Percentiles rank a stretch among this genome's conserved stretches.
phyloP scores from a whole-genome alignment of 2,797 vertebrate genomes.

The Caiman crocodilus region DNA sequence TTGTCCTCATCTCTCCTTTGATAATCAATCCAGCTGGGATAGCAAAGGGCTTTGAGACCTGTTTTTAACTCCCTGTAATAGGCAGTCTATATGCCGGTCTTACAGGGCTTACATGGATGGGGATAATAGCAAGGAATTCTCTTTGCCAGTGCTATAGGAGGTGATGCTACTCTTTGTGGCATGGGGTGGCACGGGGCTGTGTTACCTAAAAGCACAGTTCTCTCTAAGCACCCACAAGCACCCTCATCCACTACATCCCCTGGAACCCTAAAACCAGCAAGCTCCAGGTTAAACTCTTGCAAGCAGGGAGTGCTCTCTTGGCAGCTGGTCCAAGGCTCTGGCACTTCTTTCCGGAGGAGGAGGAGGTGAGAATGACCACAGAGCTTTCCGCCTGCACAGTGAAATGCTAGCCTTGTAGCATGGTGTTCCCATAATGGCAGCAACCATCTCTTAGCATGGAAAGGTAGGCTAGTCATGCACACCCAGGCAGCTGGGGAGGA shows the following conservation, averaged over 20 bases:
- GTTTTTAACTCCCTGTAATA: background rate
- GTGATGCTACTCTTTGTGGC: no score
- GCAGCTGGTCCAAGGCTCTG: background rate
- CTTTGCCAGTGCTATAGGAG: background rate
- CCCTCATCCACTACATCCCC: background rate
- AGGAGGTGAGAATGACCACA: background rate
- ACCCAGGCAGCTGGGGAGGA: background rate
- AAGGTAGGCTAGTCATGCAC: background rate
- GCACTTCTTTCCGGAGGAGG: background rate
- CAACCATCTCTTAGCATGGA: background rate
- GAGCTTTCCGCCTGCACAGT: background rate
- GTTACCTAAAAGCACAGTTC: background rate
- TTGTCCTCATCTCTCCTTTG: no score
- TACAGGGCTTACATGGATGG: background rate
- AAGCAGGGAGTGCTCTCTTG: background rate
- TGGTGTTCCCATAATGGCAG: background rate
- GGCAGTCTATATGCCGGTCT: no score
- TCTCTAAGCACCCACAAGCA: background rate
- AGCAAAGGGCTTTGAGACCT: background rate
- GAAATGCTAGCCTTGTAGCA: background rate
- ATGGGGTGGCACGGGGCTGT: background rate
- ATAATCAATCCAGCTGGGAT: background rate
- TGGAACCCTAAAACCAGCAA: background rate
- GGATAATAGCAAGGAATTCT: background rate
- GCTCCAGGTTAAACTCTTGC: background rate